Conservation (phyloP, 2,113 vertebrate genomes). For the Polypterus bichir region DNA sequence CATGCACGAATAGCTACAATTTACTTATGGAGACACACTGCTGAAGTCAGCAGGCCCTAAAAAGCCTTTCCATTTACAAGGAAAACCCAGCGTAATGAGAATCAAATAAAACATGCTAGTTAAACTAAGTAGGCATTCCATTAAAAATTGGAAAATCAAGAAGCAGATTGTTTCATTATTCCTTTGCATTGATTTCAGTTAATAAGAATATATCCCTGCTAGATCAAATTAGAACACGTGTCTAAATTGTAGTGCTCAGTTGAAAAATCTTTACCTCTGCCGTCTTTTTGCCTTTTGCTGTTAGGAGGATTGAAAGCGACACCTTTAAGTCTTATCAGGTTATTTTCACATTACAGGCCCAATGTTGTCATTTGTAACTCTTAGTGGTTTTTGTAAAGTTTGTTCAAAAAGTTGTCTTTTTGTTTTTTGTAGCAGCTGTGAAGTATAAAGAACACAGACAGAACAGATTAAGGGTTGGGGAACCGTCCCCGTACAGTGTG, state of each 20-base stretch:
- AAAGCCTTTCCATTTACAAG: not conserved
- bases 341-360: not conserved
- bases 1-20: not conserved
- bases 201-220: slow-evolving; percentile 4
- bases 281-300: not conserved
- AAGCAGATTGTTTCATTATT: slow-evolving; percentile 1
- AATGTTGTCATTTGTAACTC: too few species aligned
- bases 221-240: not conserved
- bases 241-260: slow-evolving; percentile 3
- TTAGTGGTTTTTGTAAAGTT: too few species aligned
- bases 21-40: slow-evolving; percentile 1
- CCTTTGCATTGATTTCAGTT: not conserved
- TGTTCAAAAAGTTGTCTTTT: too few species aligned
- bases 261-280: not conserved
- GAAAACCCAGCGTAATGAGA: not conserved
- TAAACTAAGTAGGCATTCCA: not conserved
- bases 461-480: too few species aligned
- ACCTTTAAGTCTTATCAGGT: not conserved
- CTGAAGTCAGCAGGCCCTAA: slow-evolving; percentile 1
- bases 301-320: not conserved
- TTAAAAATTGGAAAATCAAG: not conserved
- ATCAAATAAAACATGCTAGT: slow-evolving; percentile 3
- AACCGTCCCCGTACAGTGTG: too few species aligned
- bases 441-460: too few species aligned
- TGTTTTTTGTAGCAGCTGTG: too few species aligned